A percentile compares a stretch with the other conserved stretches of the same genome.
These are phyloP conservation scores for Crambe crambe DNA, from an alignment of 37 sponge, comb jelly and placozoan species.

Conservation along the genomic window DNA sequence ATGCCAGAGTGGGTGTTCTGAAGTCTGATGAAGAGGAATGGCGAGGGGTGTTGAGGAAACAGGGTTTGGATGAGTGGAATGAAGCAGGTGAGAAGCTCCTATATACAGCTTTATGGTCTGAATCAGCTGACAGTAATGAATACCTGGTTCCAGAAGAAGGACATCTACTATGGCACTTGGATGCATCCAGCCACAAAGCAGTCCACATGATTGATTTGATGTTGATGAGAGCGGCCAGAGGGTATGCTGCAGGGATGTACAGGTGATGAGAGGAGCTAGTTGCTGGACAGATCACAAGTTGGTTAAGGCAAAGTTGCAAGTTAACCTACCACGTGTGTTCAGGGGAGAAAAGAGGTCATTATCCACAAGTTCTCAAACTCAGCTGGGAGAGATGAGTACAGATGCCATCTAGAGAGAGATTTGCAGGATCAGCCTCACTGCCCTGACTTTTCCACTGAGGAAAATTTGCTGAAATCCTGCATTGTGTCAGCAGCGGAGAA, in stretches of 20 bases:
- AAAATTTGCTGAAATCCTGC: too few species aligned
- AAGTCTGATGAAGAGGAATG: background rate
- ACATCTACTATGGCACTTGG: slow-evolving; percentile 30
- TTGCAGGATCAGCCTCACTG: too few species aligned
- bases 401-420: too few species aligned
- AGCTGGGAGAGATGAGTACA: too few species aligned
- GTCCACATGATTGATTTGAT: slow-evolving; percentile 35
- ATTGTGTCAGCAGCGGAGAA: background rate
- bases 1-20: background rate
- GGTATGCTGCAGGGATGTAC: background rate
- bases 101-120: slow-evolving; percentile 34
- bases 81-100: slow-evolving; percentile 40
- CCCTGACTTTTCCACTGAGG: too few species aligned
- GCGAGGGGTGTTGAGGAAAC: background rate
- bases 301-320: background rate
- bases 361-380: background rate
- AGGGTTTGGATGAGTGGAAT: slow-evolving; percentile 2
- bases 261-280: background rate
- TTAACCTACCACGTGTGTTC: background rate
- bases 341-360: background rate
- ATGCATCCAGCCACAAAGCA: slow-evolving; percentile 36
- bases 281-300: background rate
- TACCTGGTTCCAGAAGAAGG: slow-evolving; percentile 52
- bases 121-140: slow-evolving; percentile 49
- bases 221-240: slow-evolving; percentile 1